Evolutionary conservation across 1,140 invertebrate genomes (phyloP).

Genomic region (Oncopodura yosiiana): DNA sequence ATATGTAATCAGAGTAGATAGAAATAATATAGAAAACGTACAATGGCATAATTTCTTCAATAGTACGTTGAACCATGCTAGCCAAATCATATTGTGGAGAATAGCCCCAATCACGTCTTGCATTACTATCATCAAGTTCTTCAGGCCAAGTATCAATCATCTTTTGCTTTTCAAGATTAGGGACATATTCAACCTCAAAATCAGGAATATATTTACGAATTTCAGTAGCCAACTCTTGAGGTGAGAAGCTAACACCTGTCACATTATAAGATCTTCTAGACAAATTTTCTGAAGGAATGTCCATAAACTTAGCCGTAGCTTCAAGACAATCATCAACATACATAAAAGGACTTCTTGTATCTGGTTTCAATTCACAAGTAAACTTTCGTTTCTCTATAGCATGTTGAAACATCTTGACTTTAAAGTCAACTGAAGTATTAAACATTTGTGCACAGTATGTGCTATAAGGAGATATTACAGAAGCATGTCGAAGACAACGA

Average conservation of each 20-base stretch:
- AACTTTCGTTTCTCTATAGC: slow-evolving; percentile 61
- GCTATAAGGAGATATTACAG: slow-evolving; percentile 80
- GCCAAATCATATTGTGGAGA: slow-evolving; percentile 33
- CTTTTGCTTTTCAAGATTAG: slow-evolving; percentile 47
- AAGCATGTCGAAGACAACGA: slow-evolving; percentile 78
- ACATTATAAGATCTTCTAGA: slow-evolving; percentile 77
- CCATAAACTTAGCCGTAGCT: slow-evolving; percentile 64
- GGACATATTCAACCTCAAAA: slow-evolving; percentile 65
- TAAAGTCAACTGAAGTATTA: slow-evolving; percentile 66
- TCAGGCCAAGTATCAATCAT: slow-evolving; percentile 78
- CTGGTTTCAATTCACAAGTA: slow-evolving; percentile 68
- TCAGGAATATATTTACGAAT: slow-evolving; percentile 63
- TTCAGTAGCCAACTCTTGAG: slow-evolving; percentile 64
- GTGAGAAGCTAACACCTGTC: slow-evolving; percentile 84
- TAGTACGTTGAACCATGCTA: no score
- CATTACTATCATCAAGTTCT: slow-evolving; percentile 78
- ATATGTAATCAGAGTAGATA: no score
- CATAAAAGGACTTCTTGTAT: slow-evolving; percentile 86
- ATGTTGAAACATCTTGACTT: slow-evolving; percentile 84
- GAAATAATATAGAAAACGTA: no score
- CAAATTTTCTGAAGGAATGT: slow-evolving; percentile 57
- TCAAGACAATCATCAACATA: slow-evolving; percentile 73
- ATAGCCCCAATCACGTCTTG: slow-evolving; percentile 79
- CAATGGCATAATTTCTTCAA: no score
- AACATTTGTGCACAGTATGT: slow-evolving; percentile 80